These are phyloP conservation scores for Microcebus lehilahytsara DNA, from an alignment of 2,113 vertebrate species.

Conservation along the genomic window DNA sequence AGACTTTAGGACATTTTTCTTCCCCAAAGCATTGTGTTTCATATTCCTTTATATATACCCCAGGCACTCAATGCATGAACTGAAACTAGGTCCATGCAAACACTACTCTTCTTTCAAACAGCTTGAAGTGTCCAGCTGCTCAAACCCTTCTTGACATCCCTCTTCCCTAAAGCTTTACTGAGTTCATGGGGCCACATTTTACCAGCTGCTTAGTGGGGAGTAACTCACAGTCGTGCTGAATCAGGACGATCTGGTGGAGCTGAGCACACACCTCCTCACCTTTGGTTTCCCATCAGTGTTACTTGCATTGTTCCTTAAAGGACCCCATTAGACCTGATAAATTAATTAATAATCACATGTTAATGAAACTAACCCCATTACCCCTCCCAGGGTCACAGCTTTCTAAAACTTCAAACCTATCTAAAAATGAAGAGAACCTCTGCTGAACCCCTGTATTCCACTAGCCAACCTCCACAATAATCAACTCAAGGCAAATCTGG, in stretches of 20 bases:
- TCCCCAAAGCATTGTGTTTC: not conserved
- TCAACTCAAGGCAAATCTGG: not conserved
- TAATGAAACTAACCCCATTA: not conserved
- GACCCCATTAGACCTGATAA: not conserved
- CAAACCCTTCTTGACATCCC: not conserved
- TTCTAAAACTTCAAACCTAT: not conserved
- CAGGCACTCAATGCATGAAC: not conserved
- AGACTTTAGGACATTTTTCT: not conserved
- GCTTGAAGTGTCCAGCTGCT: not conserved
- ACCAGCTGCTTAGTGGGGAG: not conserved
- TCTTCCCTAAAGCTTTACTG: not conserved
- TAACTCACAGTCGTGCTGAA: not conserved
- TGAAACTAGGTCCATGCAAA: not conserved
- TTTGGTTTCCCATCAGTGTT: not conserved
- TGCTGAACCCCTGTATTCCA: not conserved
- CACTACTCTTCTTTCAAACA: not conserved
- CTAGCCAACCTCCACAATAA: not conserved
- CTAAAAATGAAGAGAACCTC: not conserved
- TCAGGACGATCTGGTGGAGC: not conserved
- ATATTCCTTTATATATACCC: not conserved
- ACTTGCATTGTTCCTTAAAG: not conserved
- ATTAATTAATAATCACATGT: constrained; percentile 31
- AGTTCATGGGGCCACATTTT: not conserved
- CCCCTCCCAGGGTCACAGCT: not conserved
- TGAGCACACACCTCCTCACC: not conserved